phyloP scores from a whole-genome alignment of 2,797 vertebrate species.

The Buphagus erythrorhynchus region DNA sequence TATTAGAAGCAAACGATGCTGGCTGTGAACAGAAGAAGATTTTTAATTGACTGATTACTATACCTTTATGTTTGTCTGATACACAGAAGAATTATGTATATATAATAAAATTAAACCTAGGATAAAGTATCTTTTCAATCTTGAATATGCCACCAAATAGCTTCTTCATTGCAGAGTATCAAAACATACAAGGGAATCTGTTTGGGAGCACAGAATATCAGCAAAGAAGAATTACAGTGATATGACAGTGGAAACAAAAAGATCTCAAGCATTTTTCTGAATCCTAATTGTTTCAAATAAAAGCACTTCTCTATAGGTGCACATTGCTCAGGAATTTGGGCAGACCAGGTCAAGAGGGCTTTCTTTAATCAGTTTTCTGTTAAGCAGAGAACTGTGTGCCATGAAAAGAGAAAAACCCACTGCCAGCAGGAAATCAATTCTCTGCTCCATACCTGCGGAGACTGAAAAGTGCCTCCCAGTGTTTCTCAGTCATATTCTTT shows the following conservation, averaged over 20 bases:
- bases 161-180: not conserved
- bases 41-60: not conserved
- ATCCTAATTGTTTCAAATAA: not conserved
- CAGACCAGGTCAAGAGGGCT: not conserved
- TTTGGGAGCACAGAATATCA: not conserved
- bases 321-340: not conserved
- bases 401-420: not conserved
- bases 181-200: not conserved
- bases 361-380: not conserved
- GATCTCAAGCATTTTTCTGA: not conserved
- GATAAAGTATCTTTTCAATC: not conserved
- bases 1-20: conserved; percentile 90
- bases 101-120: not conserved
- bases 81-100: not conserved
- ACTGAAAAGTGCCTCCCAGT: conserved; percentile 90
- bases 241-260: not conserved
- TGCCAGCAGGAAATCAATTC: not conserved
- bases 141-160: not conserved
- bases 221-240: not conserved
- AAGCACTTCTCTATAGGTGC: not conserved
- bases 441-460: conserved; percentile 82
- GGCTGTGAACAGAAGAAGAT: conserved; percentile 73
- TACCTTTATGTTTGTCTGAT: not conserved
- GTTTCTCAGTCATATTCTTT: conserved; percentile 90
- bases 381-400: not conserved